Percentiles rank a stretch among this genome's conserved stretches.
Evolutionary conservation across 2,888 invertebrate genomes (phyloP).

Genomic region (Troides oblongomaculatus): DNA sequence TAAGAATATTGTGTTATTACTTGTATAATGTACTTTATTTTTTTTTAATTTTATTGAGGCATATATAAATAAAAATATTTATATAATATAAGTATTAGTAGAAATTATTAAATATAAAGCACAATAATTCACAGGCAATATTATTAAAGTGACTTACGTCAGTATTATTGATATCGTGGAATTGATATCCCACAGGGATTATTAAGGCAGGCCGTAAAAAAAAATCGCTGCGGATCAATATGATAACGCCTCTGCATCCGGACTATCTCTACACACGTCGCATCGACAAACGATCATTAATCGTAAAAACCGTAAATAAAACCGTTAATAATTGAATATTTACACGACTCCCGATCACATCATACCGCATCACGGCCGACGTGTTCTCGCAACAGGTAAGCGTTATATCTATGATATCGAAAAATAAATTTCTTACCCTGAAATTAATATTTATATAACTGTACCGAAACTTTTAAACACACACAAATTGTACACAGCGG

Average conservation of each 20-base stretch:
- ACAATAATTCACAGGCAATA: not conserved
- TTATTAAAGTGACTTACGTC: constrained; percentile 23
- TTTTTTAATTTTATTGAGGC: too few relatives aligned
- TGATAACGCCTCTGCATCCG: constrained; percentile 26
- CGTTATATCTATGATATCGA: not conserved
- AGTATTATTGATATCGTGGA: constrained; percentile 31
- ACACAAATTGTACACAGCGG: constrained; percentile 16
- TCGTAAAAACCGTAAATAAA: not conserved
- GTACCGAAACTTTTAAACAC: constrained; percentile 21
- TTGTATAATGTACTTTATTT: too few relatives aligned
- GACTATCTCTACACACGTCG: constrained; percentile 6
- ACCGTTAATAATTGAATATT: constrained; percentile 5
- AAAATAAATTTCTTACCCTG: constrained; percentile 28
- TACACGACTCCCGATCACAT: constrained; percentile 12
- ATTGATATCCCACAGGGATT: constrained; percentile 36
- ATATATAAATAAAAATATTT: too few relatives aligned
- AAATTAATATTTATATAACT: constrained; percentile 22
- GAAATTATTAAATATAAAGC: not conserved
- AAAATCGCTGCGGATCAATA: constrained; percentile 29
- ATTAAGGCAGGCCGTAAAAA: constrained; percentile 28
- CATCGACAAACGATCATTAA: not conserved
- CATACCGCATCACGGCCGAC: constrained; percentile 23
- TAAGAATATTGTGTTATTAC: too few relatives aligned
- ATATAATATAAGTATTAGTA: too few relatives aligned
- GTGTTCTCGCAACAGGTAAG: constrained; percentile 37